Percentiles rank a stretch among this genome's conserved stretches.
These are phyloP conservation scores for Nebria brevicollis DNA, from an alignment of 2,888 invertebrate genomes.

Conservation along the genomic window DNA sequence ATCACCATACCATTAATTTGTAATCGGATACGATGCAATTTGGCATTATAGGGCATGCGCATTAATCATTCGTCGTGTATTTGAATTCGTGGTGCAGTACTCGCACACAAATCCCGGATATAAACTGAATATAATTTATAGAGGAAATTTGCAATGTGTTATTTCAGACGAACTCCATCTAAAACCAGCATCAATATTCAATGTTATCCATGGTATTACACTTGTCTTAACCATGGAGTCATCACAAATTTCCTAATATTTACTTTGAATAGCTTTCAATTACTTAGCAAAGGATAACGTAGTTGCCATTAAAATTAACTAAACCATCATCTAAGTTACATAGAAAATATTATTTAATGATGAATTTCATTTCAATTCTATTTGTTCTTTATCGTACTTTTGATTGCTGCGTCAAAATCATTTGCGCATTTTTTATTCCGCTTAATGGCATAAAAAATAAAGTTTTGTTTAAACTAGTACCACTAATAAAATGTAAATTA, in stretches of 20 bases:
- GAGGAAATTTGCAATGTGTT: neutral
- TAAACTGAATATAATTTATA: constrained; percentile 41
- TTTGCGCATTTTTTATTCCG: constrained; percentile 34
- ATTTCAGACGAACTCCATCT: constrained; percentile 1
- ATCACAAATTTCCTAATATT: too few species aligned
- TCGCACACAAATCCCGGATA: constrained; percentile 40
- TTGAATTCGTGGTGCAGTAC: neutral
- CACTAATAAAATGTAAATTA: constrained; percentile 43
- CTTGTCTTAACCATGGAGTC: neutral
- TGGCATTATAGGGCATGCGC: constrained; percentile 42
- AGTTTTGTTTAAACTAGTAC: constrained; percentile 44
- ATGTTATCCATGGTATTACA: neutral
- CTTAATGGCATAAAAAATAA: constrained; percentile 23
- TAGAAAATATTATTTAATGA: neutral
- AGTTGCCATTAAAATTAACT: too few species aligned
- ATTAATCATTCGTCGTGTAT: constrained; percentile 18
- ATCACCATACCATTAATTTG: constrained; percentile 44
- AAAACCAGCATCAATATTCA: neutral
- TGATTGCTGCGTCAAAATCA: constrained; percentile 29
- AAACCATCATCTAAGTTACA: neutral
- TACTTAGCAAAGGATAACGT: too few species aligned
- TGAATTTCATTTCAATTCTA: neutral
- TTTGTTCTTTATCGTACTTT: constrained; percentile 33
- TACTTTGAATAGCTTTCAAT: too few species aligned
- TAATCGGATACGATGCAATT: constrained; percentile 46